phyloP scores from a whole-genome alignment of 2,797 vertebrate species.

The Phalanger gymnotis region DNA sequence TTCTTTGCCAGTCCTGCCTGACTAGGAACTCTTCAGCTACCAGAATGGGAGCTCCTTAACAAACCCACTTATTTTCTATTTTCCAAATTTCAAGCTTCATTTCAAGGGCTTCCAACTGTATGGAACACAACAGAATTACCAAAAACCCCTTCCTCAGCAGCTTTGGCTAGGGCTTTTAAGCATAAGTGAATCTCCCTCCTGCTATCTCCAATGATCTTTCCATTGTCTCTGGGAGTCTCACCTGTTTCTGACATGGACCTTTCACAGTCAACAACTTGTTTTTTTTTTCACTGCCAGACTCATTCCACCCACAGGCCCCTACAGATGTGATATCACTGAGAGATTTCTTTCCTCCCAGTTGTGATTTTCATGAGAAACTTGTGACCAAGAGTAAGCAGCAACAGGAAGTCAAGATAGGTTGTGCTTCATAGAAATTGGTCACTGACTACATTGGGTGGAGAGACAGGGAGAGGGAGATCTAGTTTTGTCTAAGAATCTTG shows the following conservation, averaged over 20 bases:
- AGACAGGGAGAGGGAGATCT: background rate
- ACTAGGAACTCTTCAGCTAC: background rate
- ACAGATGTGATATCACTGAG: conserved; percentile 53
- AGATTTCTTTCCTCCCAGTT: conserved; percentile 75
- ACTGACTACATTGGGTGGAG: background rate
- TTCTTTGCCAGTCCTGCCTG: background rate
- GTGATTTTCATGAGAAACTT: conserved; percentile 79
- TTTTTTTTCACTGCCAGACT: background rate
- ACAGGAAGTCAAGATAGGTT: background rate
- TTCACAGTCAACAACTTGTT: background rate
- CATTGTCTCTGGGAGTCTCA: background rate
- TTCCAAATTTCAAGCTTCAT: background rate
- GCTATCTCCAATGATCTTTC: background rate
- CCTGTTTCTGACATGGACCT: background rate
- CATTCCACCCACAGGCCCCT: conserved; percentile 1
- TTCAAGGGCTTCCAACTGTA: background rate
- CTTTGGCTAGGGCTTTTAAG: background rate
- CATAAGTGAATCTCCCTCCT: background rate
- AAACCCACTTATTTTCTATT: background rate
- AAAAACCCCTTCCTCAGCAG: background rate
- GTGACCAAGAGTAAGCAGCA: conserved; percentile 70
- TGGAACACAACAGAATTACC: background rate
- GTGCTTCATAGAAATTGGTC: background rate
- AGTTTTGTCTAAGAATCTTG: background rate
- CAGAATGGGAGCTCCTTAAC: background rate